Evolutionary conservation across 2,888 invertebrate genomes (phyloP), one percentile per base, ranked within the genome.

Genomic region (Agelastica alni): DNA sequence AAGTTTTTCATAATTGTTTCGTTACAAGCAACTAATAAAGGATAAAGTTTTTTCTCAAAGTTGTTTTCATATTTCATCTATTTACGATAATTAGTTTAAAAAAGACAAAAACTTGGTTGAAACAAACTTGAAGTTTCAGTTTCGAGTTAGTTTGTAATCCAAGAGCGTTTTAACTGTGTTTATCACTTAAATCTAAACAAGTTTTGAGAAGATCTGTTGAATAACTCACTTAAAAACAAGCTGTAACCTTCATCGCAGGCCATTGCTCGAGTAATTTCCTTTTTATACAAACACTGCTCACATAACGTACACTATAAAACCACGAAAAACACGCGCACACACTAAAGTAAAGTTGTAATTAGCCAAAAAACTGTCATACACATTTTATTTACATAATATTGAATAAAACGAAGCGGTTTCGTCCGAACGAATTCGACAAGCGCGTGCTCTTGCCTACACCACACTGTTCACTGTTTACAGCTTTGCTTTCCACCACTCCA

Each of bases 391-490:
- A 41, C 41, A 49, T 14, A 47, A 12, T 49, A 26, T 41, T 17
- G 13, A 36, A 51, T 16, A 14, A 30, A 31, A 45, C 32, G 20
- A 41, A 49, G 41, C 42, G 41, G 42, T 32, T 31, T 49, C 22
- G 42, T 32, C 41, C 52, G 42, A 52, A 9, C 44, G 28, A 12
- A 22, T 22, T 45, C 32, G 56, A 52, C 52, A 56, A 48, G 48
- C 39, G 37, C 43, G 22, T 13, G 26, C 26, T 41, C 51, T 47
- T 44, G 56, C 56, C 51, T 32, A 49, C 51, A 47, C 56, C 52
- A 47, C 52, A 52, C 52, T 45, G 31, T 45, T 45, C 37, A 30
- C 45, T 39, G 20, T 39, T 39, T 39, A 39, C 37, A 18, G 37
- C 20, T 39, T 34, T 48, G 48, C 44, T 36, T 37, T 39, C 44